phyloP scores from a whole-genome alignment of 1,140 invertebrate genomes.

The Penaeus japonicus region DNA sequence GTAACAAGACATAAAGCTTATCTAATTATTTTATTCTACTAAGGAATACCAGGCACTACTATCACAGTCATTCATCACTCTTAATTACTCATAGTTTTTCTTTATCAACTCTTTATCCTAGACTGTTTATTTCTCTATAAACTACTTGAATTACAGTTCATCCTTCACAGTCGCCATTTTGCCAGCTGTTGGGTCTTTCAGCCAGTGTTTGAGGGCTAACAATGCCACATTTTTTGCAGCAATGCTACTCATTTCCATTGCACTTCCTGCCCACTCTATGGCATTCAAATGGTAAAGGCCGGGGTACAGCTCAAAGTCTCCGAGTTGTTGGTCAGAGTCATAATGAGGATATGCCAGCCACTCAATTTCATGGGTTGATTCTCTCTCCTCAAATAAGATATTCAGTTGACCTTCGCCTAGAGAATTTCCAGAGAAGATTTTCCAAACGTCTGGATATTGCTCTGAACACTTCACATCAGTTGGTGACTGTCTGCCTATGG shows the following conservation, averaged over 20 bases:
- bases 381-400: constrained; percentile 14
- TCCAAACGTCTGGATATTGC: constrained; percentile 27
- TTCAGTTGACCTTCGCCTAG: constrained; percentile 16
- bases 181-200: constrained; percentile 37
- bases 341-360: constrained; percentile 47
- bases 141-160: constrained; percentile 14
- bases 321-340: neutral
- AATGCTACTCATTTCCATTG: constrained; percentile 78
- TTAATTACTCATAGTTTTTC: neutral
- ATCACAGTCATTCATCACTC: no score
- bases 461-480: neutral
- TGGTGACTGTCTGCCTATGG: constrained; percentile 23
- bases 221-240: constrained; percentile 74
- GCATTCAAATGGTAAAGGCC: constrained; percentile 73
- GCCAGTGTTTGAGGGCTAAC: constrained; percentile 64
- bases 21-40: no score
- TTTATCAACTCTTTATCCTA: neutral
- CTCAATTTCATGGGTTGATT: neutral
- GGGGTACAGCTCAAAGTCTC: constrained; percentile 68
- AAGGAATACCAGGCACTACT: no score
- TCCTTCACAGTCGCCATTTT: neutral
- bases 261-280: constrained; percentile 75
- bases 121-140: neutral
- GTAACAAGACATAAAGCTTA: no score
- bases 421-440: constrained; percentile 18